These are phyloP conservation scores for Abramis brama DNA, from an alignment of 2,113 vertebrate species.

Conservation along the genomic window DNA sequence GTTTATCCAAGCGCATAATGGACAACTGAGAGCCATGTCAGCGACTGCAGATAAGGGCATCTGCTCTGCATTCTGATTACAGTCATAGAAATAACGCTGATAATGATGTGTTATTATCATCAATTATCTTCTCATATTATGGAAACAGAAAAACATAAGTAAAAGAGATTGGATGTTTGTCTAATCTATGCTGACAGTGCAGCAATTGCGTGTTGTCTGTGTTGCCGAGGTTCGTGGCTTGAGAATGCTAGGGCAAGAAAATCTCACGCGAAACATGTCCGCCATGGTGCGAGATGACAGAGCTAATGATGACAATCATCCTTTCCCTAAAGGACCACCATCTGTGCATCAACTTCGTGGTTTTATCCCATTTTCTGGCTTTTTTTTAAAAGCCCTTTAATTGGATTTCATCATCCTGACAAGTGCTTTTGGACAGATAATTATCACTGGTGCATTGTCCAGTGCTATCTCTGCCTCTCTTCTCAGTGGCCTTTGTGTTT, in stretches of 20 bases:
- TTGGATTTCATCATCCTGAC: constrained; percentile 57
- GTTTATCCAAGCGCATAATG: constrained; percentile 68
- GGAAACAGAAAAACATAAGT: constrained; percentile 16
- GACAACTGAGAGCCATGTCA: constrained; percentile 53
- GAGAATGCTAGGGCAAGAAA: background rate
- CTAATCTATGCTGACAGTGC: constrained; percentile 1
- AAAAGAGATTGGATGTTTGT: constrained; percentile 11
- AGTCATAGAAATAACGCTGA: constrained; percentile 15
- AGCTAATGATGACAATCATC: constrained; percentile 34
- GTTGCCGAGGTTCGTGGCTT: background rate
- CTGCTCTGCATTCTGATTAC: constrained; percentile 38
- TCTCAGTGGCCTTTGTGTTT: constrained; percentile 52
- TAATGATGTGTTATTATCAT: constrained; percentile 37
- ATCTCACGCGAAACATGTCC: constrained; percentile 1
- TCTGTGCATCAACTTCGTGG: constrained; percentile 31
- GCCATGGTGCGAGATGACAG: background rate
- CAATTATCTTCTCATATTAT: constrained; percentile 32
- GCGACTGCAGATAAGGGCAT: constrained; percentile 51
- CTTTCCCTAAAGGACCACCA: constrained; percentile 8
- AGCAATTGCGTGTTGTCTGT: background rate
- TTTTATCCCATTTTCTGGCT: background rate
- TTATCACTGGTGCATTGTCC: constrained; percentile 57
- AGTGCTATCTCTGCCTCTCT: constrained; percentile 44
- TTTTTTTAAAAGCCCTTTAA: background rate
- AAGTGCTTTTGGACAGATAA: constrained; percentile 61